Base-by-base conservation (phyloP, 2,888 invertebrate genomes). In the Brachycybe producta region DNA sequence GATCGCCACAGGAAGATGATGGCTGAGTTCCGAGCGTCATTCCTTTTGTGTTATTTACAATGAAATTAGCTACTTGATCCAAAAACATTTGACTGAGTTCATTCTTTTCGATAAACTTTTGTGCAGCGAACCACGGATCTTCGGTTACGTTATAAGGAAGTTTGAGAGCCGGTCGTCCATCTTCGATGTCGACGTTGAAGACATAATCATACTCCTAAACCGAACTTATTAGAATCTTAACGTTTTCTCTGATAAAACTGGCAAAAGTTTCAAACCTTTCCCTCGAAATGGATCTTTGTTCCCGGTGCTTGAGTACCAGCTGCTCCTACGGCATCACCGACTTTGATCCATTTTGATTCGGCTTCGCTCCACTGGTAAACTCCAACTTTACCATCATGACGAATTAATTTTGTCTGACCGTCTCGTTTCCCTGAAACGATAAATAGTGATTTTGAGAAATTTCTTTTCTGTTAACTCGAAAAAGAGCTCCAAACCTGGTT, bases 131-230 rank as follows among this genome's bases (percentile, higher is more conserved):
- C 82, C 90, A 95, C 0, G 94, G 91, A 69, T 97, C 92, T 58
- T 97, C 87, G 19, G 75, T 78, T 53, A 74, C 75, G 67, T 97
- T 92, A 66, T 82, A 97, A 0, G 94, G 92, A 56, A 97, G 71
- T 65, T 95, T 91, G 17, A 94, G 71, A 0, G 88, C 79, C 0
- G 87, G 86, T 42, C 78, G 78, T 1, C 84, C 87, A 62, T 92
- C 92, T 62, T 91, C 85, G 49, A 95, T 82, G 61, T 94, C 94
- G n/a, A 97, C 88, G 57, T 79, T 82, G 67, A 97, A 95, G 26
- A 95, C 92, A 68, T 78, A 94, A 70, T 97, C 97, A 64, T 92
- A 97, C 61, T 87, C 83, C 73, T 76, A 60, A 7, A 56, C 54
- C 49, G 45, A 34, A 43, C 47, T 41, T 44, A 40, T 38, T 38